Evolutionary conservation across 2,113 vertebrate species (phyloP), one percentile per base, ranked within the genome.

Genomic region (Hylia prasina): DNA sequence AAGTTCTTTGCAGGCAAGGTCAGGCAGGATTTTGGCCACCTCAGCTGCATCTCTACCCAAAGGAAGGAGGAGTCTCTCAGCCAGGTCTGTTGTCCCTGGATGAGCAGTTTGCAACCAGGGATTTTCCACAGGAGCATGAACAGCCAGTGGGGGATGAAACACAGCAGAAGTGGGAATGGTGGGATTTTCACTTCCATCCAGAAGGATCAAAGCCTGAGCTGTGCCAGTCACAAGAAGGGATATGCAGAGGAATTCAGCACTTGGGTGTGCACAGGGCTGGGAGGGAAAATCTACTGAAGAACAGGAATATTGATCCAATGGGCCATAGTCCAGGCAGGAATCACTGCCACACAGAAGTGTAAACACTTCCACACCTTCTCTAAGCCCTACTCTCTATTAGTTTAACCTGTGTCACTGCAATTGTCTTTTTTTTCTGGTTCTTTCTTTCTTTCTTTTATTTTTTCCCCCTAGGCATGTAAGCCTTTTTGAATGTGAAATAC

Each of bases 351-450:
- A 30, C 0, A 4, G 39, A 73, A 57, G 35, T 15, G 30, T 33
- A 93, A 94, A 92, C 47, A 90, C 6, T 78, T 73, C 66, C 54
- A 90, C 28, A 64, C 20, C 37, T 57, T 42, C 57, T 60, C 47
- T 76, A 91, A 94, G 66, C 47, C 28, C 15, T 8, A 33, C 8
- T 39, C 60, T 63, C 53, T 76, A 17, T 94, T 92, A 85, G 82
- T 89, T 95, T 93, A 94, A 95, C 87, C 76, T 64, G 22, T 68
- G 70, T n/a, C 71, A 53, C n/a, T 57, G n/a, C 13, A 75, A 80
- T 72, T 87, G 60, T 50, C 42, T 45, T 44, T 84, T 84, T 42
- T 20, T 19, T 19, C 30, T 61, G 28, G 2, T 25, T 66, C 7
- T 40, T 40, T 40, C 13, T 28, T 65, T 39, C 1, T 18, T 24